These are phyloP conservation scores for Mnemiopsis leidyi DNA, from an alignment of 37 sponge, comb jelly and placozoan species.

Conservation along the genomic window DNA sequence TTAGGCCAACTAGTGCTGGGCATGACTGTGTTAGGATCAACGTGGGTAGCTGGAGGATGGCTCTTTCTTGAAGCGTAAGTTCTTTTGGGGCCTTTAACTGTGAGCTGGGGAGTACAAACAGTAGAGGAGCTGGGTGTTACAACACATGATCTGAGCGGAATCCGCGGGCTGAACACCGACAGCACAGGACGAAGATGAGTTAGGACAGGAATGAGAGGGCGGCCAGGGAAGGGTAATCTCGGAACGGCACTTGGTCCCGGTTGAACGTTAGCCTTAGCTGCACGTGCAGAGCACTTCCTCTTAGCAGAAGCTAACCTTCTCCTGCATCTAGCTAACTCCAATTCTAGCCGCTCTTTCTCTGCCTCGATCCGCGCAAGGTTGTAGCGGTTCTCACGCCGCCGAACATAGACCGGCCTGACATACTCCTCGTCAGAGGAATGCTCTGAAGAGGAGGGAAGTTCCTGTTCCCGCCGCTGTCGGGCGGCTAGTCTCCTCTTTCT, in stretches of 20 bases:
- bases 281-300: neutral
- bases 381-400: neutral
- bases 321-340: slow-evolving; percentile 5
- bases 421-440: slow-evolving; percentile 62
- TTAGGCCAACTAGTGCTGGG: neutral
- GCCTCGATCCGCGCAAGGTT: neutral
- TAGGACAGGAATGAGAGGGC: slow-evolving; percentile 14
- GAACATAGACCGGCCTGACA: slow-evolving; percentile 6
- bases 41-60: neutral
- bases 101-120: neutral
- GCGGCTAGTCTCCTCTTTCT: slow-evolving; percentile 13
- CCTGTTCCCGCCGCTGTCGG: slow-evolving; percentile 18
- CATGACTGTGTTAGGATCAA: neutral
- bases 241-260: neutral
- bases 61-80: slow-evolving; percentile 1
- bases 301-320: neutral
- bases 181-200: neutral
- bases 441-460: slow-evolving; percentile 44
- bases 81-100: slow-evolving; percentile 50
- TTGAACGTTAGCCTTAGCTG: neutral
- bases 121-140: neutral
- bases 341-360: slow-evolving; percentile 24
- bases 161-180: neutral
- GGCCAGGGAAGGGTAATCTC: neutral
- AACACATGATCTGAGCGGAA: neutral